Evolutionary conservation across 2,113 vertebrate genomes (phyloP).

Genomic region (Sphyrna mokarran): DNA sequence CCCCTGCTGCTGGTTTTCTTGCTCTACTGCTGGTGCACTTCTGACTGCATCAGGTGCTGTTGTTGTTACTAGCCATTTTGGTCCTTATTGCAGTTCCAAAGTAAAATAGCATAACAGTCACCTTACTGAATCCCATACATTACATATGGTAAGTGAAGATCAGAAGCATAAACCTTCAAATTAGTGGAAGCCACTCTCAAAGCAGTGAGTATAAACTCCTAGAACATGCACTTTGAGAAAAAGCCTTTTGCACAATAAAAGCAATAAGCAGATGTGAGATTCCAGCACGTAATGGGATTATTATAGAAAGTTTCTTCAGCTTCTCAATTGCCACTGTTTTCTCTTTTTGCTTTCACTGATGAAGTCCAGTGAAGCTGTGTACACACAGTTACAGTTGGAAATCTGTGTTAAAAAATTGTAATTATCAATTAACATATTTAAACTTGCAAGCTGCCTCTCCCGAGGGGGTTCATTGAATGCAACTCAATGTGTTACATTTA

Average conservation of each 20-base stretch:
- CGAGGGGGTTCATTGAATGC: neutral
- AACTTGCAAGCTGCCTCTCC: neutral
- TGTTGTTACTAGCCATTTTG: neutral
- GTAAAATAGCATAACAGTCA: neutral
- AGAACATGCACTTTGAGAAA: neutral
- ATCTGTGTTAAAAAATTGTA: neutral
- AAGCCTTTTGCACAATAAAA: neutral
- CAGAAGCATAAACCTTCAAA: neutral
- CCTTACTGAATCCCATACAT: neutral
- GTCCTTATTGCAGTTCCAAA: neutral
- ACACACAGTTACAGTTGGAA: neutral
- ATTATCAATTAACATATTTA: neutral
- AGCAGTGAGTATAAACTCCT: neutral
- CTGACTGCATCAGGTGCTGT: neutral
- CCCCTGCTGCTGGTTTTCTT: neutral
- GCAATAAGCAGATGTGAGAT: neutral
- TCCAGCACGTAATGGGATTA: neutral
- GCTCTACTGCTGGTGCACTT: neutral
- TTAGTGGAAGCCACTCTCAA: neutral
- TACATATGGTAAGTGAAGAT: no score
- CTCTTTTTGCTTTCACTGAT: neutral
- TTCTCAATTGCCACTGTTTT: neutral
- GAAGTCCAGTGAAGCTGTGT: neutral
- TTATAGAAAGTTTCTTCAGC: neutral
- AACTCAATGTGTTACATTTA: neutral